A percentile compares a stretch with the other conserved stretches of the same genome.
These are phyloP conservation scores for Choloepus hoffmanni DNA, from an alignment of 2,113 vertebrate species.

Conservation along the genomic window DNA sequence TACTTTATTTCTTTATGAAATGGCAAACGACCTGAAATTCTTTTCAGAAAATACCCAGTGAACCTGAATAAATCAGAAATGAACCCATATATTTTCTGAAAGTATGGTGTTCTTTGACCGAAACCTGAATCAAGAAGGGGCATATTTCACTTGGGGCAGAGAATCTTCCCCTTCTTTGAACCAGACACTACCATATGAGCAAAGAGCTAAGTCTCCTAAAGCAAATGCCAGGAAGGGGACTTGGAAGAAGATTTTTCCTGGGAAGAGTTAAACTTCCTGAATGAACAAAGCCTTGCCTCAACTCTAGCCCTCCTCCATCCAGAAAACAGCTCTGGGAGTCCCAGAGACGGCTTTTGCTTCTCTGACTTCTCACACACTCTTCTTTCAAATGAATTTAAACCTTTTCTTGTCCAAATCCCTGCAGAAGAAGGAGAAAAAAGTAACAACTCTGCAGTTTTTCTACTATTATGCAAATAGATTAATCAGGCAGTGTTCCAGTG, in stretches of 20 bases:
- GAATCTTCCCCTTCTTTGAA: background rate
- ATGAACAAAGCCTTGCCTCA: conserved; percentile 37
- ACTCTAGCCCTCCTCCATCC: conserved; percentile 28
- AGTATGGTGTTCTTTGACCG: background rate
- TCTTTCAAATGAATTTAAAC: conserved; percentile 89
- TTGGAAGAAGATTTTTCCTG: background rate
- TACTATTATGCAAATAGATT: conserved; percentile 99
- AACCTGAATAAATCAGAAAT: background rate
- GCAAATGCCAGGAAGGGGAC: background rate
- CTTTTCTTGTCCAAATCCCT: conserved; percentile 88
- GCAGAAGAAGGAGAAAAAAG: conserved; percentile 76
- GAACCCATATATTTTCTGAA: background rate
- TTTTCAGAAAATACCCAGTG: background rate
- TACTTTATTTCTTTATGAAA: background rate
- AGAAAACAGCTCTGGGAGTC: conserved; percentile 75
- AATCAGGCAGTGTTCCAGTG: conserved; percentile 94
- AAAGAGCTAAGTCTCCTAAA: background rate
- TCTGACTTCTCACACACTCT: conserved; percentile 88
- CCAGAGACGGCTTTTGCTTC: conserved; percentile 81
- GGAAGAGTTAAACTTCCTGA: conserved; percentile 45
- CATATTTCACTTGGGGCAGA: background rate
- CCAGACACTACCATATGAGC: background rate
- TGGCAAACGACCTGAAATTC: background rate
- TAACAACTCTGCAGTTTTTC: conserved; percentile 87
- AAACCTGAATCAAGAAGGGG: background rate